phyloP scores from a whole-genome alignment of 2,113 vertebrate species.

The Barbus barbus region DNA sequence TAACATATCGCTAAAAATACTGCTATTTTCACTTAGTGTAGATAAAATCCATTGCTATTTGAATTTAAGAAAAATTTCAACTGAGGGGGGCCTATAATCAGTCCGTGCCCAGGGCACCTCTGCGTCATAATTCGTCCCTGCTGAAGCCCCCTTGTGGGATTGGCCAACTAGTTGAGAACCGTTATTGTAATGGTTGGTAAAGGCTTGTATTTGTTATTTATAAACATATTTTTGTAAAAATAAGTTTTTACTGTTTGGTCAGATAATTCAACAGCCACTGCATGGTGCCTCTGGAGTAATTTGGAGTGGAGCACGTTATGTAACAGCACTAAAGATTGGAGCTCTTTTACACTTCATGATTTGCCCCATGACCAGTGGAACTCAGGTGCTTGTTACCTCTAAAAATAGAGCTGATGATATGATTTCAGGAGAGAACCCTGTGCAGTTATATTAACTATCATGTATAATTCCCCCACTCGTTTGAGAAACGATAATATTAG shows the following conservation, averaged over 20 bases:
- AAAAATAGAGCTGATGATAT: slow-evolving; percentile 29
- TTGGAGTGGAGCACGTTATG: background rate
- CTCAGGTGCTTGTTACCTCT: background rate
- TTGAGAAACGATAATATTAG: background rate
- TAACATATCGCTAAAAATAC: no score
- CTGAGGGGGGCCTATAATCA: no score
- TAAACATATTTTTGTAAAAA: background rate
- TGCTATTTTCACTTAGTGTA: no score
- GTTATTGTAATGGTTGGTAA: background rate
- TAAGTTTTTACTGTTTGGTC: background rate
- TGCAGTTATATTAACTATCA: slow-evolving; percentile 7
- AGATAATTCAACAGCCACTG: background rate
- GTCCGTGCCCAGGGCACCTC: no score
- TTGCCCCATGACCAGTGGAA: background rate
- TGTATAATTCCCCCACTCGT: background rate
- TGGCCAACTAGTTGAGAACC: background rate
- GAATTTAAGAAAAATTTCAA: no score
- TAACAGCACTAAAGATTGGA: slow-evolving; percentile 5
- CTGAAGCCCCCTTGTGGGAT: no score
- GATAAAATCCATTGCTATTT: no score
- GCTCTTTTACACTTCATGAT: background rate
- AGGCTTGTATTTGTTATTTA: background rate
- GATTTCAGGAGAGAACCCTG: background rate
- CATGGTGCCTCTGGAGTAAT: background rate
- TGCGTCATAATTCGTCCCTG: no score